A percentile compares a stretch with the other conserved stretches of the same genome.
These are phyloP conservation scores for Triplophysa yarkandensis DNA, from an alignment of 2,797 vertebrate species.

Conservation along the genomic window DNA sequence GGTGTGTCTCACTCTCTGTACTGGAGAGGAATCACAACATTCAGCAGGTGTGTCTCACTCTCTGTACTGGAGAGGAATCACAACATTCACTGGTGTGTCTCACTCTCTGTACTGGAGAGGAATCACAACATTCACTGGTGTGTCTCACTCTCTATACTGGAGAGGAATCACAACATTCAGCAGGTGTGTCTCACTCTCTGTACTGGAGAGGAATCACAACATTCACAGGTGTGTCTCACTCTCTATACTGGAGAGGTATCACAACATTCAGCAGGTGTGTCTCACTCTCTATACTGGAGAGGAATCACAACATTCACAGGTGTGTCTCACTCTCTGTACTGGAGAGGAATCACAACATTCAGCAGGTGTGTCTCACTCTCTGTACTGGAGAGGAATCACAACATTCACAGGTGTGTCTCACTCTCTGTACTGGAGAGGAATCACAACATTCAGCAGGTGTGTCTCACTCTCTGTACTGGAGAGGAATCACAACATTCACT, in stretches of 20 bases:
- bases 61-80: slow-evolving; percentile 87
- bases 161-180: slow-evolving; percentile 85
- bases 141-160: slow-evolving; percentile 85
- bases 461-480: slow-evolving; percentile 88
- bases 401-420: slow-evolving; percentile 90
- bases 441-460: slow-evolving; percentile 87
- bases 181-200: slow-evolving; percentile 88
- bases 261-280: slow-evolving; percentile 88
- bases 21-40: slow-evolving; percentile 87
- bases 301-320: slow-evolving; percentile 88
- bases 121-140: slow-evolving; percentile 90
- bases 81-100: slow-evolving; percentile 88
- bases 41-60: slow-evolving; percentile 89
- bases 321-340: slow-evolving; percentile 86
- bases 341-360: slow-evolving; percentile 86
- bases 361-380: slow-evolving; percentile 89
- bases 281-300: slow-evolving; percentile 88
- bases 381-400: slow-evolving; percentile 85
- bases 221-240: slow-evolving; percentile 93
- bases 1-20: slow-evolving; percentile 86
- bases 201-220: slow-evolving; percentile 84
- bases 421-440: slow-evolving; percentile 89
- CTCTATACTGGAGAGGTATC: slow-evolving; percentile 87
- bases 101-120: slow-evolving; percentile 88
- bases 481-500: slow-evolving; percentile 86